Evolutionary conservation across 2,888 invertebrate species (phyloP).

Genomic region (Augochlorella aurata): DNA sequence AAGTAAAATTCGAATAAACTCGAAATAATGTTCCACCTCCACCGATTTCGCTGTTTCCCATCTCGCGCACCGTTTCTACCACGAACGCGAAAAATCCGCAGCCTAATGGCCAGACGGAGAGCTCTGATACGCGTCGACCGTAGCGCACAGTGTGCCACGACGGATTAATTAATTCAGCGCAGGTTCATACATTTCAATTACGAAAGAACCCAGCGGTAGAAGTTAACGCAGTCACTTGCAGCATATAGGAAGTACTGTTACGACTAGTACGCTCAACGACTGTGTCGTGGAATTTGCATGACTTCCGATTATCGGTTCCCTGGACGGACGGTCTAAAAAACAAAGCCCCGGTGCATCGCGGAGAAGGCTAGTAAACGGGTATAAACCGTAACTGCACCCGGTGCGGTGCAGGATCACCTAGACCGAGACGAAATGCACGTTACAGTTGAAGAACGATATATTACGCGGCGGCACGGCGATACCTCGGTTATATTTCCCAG

Average conservation of each 20-base stretch:
- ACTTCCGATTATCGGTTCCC: slow-evolving; percentile 56
- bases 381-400: slow-evolving; percentile 35
- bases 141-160: no score
- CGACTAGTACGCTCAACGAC: slow-evolving; percentile 15
- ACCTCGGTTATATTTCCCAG: neutral
- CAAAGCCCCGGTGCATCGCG: slow-evolving; percentile 11
- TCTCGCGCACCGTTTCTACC: no score
- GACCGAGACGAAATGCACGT: slow-evolving; percentile 48
- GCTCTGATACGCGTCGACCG: no score
- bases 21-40: no score
- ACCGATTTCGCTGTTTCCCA: no score
- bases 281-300: slow-evolving; percentile 49
- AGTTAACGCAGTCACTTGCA: neutral
- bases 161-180: no score
- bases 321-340: slow-evolving; percentile 16
- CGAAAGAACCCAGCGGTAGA: neutral
- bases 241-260: slow-evolving; percentile 16
- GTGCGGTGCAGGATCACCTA: slow-evolving; percentile 17
- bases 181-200: no score
- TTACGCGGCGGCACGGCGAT: slow-evolving; percentile 9
- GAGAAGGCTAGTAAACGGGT: slow-evolving; percentile 14
- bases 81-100: no score
- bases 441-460: slow-evolving; percentile 40
- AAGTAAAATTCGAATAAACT: no score
- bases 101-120: no score